Conservation (phyloP, 2,888 invertebrate species). For the Morpho achilles region DNA sequence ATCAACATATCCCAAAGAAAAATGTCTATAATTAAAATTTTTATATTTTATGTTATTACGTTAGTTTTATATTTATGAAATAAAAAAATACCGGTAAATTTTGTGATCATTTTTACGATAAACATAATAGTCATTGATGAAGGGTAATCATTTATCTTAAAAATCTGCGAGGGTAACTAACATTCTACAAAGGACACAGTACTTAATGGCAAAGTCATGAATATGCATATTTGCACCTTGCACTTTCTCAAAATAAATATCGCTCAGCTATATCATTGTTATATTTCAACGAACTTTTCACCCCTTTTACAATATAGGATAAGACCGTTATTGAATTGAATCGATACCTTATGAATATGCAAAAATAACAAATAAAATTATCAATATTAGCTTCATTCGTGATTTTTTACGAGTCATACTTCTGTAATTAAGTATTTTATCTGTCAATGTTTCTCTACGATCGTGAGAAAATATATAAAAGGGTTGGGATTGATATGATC, state of each 20-base stretch:
- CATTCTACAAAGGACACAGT: not conserved
- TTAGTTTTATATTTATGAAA: no score
- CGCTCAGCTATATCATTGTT: slow-evolving; percentile 18
- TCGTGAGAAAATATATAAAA: slow-evolving; percentile 23
- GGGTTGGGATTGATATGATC: not conserved
- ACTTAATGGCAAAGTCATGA: slow-evolving; percentile 54
- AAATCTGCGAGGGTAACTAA: not conserved
- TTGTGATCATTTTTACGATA: no score
- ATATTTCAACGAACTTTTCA: slow-evolving; percentile 31
- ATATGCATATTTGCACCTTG: slow-evolving; percentile 55
- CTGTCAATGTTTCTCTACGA: slow-evolving; percentile 20
- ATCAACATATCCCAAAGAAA: no score
- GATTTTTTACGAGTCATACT: slow-evolving; percentile 49
- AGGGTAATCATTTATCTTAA: no score
- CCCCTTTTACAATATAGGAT: slow-evolving; percentile 21
- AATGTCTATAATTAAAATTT: no score
- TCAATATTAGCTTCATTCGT: slow-evolving; percentile 61
- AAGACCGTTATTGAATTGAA: slow-evolving; percentile 27
- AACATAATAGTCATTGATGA: no score
- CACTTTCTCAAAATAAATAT: slow-evolving; percentile 13
- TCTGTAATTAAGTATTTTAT: slow-evolving; percentile 39
- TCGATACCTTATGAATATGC: slow-evolving; percentile 65
- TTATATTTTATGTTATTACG: no score
- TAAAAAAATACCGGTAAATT: no score
- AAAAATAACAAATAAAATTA: slow-evolving; percentile 65